phyloP scores from a whole-genome alignment of 37 sponge, comb jelly and placozoan species.

The Ephydatia muelleri region DNA sequence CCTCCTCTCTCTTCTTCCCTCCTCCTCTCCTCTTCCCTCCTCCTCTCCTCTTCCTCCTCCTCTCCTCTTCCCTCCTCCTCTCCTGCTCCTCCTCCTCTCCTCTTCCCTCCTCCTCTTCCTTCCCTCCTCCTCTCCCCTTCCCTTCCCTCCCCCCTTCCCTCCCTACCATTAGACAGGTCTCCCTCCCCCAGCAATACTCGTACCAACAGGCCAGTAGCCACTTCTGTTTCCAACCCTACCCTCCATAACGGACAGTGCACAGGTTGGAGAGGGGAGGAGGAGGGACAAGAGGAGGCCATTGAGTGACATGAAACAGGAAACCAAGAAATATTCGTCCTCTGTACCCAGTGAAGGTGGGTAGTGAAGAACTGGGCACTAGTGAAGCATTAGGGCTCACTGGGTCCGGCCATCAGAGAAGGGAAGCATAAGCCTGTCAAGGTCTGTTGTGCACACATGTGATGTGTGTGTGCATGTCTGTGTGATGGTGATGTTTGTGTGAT shows the following conservation, averaged over 20 bases:
- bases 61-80: neutral
- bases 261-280: constrained; percentile 1
- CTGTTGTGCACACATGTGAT: too few relatives aligned
- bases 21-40: neutral
- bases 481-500: too few relatives aligned
- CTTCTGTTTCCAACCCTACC: neutral
- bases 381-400: constrained; percentile 39
- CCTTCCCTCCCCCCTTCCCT: neutral
- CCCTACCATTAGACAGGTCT: neutral
- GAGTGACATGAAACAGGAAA: neutral
- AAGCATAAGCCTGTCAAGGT: constrained; percentile 9
- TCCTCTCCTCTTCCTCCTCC: neutral
- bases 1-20: neutral
- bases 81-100: neutral
- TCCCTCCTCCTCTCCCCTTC: neutral
- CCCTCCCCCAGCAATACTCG: too few relatives aligned
- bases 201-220: too few relatives aligned
- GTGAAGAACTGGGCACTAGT: too few relatives aligned
- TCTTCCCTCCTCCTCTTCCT: neutral
- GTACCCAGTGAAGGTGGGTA: too few relatives aligned
- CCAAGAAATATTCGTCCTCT: neutral
- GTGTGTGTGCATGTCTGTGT: too few relatives aligned
- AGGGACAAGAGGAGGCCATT: constrained; percentile 22
- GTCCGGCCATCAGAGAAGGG: constrained; percentile 44
- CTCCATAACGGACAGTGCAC: neutral